These are phyloP conservation scores for Peucedramus taeniatus DNA, from an alignment of 2,113 vertebrate species.

Conservation along the genomic window DNA sequence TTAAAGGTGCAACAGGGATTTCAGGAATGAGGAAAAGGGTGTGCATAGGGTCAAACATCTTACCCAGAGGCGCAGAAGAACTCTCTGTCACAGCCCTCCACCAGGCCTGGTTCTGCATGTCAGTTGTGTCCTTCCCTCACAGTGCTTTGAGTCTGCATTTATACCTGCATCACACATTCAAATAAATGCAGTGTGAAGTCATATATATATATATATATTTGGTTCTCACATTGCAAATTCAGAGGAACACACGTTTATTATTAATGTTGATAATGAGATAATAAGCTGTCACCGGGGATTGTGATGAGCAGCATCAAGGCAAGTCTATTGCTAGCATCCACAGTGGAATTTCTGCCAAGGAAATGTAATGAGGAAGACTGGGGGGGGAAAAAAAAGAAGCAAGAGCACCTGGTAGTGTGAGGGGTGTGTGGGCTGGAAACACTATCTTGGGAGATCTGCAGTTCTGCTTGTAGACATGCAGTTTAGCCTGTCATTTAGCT, in stretches of 20 bases:
- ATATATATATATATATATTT: not conserved
- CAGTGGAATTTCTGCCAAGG: constrained; percentile 28
- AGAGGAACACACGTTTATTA: constrained; percentile 16
- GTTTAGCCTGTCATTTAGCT: constrained; percentile 27
- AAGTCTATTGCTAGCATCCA: constrained; percentile 30
- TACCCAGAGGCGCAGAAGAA: not conserved
- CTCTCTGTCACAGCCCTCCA: not conserved
- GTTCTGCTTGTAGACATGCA: constrained; percentile 13
- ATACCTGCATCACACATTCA: not conserved
- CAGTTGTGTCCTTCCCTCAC: not conserved
- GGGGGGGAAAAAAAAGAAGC: not conserved
- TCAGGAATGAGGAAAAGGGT: not conserved
- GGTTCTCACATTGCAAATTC: constrained; percentile 7
- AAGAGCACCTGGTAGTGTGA: not conserved
- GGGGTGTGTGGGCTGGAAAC: constrained; percentile 11
- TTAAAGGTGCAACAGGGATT: not conserved
- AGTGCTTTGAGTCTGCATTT: not conserved
- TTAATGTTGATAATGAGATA: constrained; percentile 57
- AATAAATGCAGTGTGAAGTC: not conserved
- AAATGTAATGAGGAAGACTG: not conserved
- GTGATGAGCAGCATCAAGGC: constrained; percentile 18
- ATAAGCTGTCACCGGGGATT: constrained; percentile 27
- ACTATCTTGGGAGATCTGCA: constrained; percentile 37
- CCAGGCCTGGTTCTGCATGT: not conserved
- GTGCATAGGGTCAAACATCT: not conserved